phyloP scores from a whole-genome alignment of 2,113 vertebrate species.

The Crotalus horridus region DNA sequence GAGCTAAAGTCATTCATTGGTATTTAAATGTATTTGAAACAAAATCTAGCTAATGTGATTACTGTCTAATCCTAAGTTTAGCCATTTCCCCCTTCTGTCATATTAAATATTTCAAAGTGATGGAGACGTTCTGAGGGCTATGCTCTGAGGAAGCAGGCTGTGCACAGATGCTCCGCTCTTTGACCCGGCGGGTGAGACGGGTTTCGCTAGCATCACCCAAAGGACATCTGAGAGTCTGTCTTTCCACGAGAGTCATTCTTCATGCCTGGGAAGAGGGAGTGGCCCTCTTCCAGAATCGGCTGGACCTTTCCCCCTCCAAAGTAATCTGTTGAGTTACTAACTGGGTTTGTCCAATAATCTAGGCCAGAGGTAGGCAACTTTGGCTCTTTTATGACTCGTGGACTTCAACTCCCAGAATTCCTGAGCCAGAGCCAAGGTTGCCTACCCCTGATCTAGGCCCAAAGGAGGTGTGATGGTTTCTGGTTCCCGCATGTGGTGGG shows the following conservation, averaged over 20 bases:
- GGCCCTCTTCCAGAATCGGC: neutral
- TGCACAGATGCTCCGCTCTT: neutral
- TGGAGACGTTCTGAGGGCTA: neutral
- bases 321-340: neutral
- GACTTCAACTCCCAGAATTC: too few relatives aligned
- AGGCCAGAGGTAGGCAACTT: too few relatives aligned
- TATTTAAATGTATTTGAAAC: neutral
- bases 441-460: neutral
- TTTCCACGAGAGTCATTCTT: neutral
- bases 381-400: too few relatives aligned
- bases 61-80: neutral
- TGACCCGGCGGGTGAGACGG: neutral
- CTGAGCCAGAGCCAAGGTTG: too few relatives aligned
- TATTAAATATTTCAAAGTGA: neutral
- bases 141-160: neutral
- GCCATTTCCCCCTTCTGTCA: neutral
- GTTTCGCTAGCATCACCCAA: neutral
- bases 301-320: neutral
- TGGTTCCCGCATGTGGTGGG: neutral
- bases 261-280: neutral
- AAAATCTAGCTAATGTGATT: neutral
- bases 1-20: neutral
- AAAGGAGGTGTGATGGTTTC: neutral
- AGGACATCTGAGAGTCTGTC: neutral
- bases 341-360: neutral